Evolutionary conservation across 1,140 invertebrate genomes (phyloP), one percentile per base, ranked within the genome.

Genomic region (Geopemphigus sp.): DNA sequence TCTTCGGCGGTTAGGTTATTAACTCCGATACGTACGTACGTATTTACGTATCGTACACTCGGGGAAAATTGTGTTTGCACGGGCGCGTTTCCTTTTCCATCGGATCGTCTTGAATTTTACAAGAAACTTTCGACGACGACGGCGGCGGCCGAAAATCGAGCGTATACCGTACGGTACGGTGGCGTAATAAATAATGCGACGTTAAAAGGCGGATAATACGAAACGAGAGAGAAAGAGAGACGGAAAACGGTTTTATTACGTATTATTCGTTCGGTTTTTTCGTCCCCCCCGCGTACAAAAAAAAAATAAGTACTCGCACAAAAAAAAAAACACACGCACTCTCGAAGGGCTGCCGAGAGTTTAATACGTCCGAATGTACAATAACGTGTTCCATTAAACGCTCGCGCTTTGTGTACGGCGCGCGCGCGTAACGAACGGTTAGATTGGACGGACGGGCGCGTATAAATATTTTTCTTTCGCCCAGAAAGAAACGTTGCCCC

Each of bases 31-130:
- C 17, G 10, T n/a, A n/a, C 26, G 26, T 54, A n/a, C 15, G 19
- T 63, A 32, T 15, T n/a, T n/a, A 14, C 17, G 6, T 17, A 61
- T 39, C 24, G 26, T 8, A 17, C 29, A n/a, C 29, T n/a, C 12
- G 29, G 39, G 61, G 11, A 32, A 63, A 63, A 66, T 5, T 66
- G 63, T 66, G 63, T 66, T 66, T 66, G 32, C 63, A 3, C 63
- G 17, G 19, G 5, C 63, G 32, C 32, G 6, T 29, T 17, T 8
- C 4, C 19, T 24, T 19, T 64, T 32, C 8, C 59, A 10, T 17
- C 8, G n/a, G n/a, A n/a, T n/a, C n/a, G n/a, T 66, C 63, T 66
- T 66, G n/a, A 45, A 66, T 66, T 39, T 45, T 66, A 39, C 10
- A 66, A 66, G n/a, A 66, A 66, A 11, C 32, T 5, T 45, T 32